Evolutionary conservation across 2,797 vertebrate genomes (phyloP), one percentile per base, ranked within the genome.

Genomic region (Enteromius afrohamiltoni): DNA sequence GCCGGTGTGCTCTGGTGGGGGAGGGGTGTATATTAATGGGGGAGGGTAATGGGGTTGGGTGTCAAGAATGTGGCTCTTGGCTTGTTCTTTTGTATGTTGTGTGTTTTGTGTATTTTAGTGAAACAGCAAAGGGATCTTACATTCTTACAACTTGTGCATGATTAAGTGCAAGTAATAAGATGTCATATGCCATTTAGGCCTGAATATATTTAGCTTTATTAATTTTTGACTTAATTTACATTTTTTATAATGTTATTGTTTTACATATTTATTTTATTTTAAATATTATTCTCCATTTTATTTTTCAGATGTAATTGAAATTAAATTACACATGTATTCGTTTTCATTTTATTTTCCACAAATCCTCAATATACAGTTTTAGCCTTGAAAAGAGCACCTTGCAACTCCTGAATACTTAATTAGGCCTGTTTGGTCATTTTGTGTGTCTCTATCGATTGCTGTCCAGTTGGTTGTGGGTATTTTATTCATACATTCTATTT

Each of bases 1-100:
- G 89, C 79, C 65, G 90, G 91, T 91, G 89, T 71, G 89, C 90
- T 88, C 86, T 87, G 53, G 55, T 77, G 89, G 92, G 94, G 93
- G 92, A 92, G 88, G 93, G 80, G 90, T 92, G 89, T 87, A 90
- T 88, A 86, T 90, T 83, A 21, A 42, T 34, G 91, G 88, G 84
- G 87, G 90, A 90, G 83, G 76, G 89, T 53, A 55, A 77, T 84
- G 77, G 75, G 83, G 86, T 93, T 93, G 93, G 92, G 93, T 94
- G 93, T 94, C 91, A 93, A 93, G 94, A 95, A 94, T 94, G 93
- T 93, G 93, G 92, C 92, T 95, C 92, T 92, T 91, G 92, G 92
- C 93, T 91, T 93, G 91, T 92, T 94, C 93, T 92, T 94, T 95
- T 94, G 93, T 94, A 91, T 92, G 90, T 92, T 93, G 16, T 71